Percentiles rank a stretch among this genome's conserved stretches.
phyloP scores from a whole-genome alignment of 2,888 invertebrate genomes.

The Drosophila parthenogenetica region DNA sequence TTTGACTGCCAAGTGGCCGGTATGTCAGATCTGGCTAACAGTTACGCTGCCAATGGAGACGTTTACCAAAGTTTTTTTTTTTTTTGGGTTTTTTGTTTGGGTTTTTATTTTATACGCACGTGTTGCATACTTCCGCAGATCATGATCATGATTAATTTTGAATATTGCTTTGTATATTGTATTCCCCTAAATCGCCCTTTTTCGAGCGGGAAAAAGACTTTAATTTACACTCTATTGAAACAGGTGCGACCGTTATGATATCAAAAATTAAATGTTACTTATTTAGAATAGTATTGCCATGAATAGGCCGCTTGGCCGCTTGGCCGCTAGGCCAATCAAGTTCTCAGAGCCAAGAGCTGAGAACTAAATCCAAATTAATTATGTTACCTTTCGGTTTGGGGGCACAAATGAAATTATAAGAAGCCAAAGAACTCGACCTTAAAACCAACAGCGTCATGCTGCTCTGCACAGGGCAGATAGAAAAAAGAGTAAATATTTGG shows the following conservation, averaged over 20 bases:
- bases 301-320: slow-evolving; percentile 38
- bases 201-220: slow-evolving; percentile 18
- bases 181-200: slow-evolving; percentile 26
- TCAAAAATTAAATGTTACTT: slow-evolving; percentile 55
- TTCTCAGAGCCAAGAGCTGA: slow-evolving; percentile 1
- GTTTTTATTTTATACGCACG: slow-evolving; percentile 52
- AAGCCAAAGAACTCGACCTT: slow-evolving; percentile 57
- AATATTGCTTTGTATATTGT: slow-evolving; percentile 34
- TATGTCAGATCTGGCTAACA: slow-evolving; percentile 42
- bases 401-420: slow-evolving; percentile 69
- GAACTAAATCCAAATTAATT: slow-evolving; percentile 72
- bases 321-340: slow-evolving; percentile 46
- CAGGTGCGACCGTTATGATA: slow-evolving; percentile 68
- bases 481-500: slow-evolving; percentile 70
- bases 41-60: slow-evolving; percentile 34
- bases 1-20: slow-evolving; percentile 50
- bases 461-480: slow-evolving; percentile 45
- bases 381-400: slow-evolving; percentile 49
- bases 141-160: slow-evolving; percentile 45
- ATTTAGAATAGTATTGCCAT: slow-evolving; percentile 64
- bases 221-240: slow-evolving; percentile 55
- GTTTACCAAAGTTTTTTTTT: slow-evolving; percentile 12
- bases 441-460: slow-evolving; percentile 71
- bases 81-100: slow-evolving; percentile 7
- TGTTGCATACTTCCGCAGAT: slow-evolving; percentile 66